Evolutionary conservation across 2,113 vertebrate genomes (phyloP), one percentile per base, ranked within the genome.

Genomic region (Eurypyga helias): DNA sequence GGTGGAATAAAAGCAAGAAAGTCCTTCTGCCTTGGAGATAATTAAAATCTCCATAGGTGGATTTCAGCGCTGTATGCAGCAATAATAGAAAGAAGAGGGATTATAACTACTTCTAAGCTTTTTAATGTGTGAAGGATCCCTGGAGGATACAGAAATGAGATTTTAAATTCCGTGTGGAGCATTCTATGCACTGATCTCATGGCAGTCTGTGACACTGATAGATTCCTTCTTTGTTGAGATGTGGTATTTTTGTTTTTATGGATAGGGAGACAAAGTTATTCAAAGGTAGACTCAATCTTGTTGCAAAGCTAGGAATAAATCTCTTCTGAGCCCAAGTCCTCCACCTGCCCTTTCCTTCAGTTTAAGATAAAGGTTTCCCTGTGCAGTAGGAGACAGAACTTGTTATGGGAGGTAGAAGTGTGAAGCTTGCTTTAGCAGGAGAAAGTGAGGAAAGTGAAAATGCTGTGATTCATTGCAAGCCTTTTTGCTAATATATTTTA

Each of bases 101-200:
- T 95, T 92, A 78, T 54, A 79, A 49, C 41, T 76, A 58, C 49
- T 69, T 71, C 52, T 85, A 54, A 93, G 81, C 70, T 72, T 96
- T 93, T 88, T 85, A 93, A 91, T 54, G 66, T 83, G 84, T 83
- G 73, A 89, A 81, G 52, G 76, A 90, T 91, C 87, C 69, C 84
- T 84, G 33, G 83, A 90, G 64, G 69, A 71, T 90, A 71, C 72
- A 79, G 69, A 78, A 91, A 84, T 89, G 54, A 95, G 87, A 54
- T 93, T 96, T 92, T 52, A 64, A 83, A 90, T 93, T 67, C 73
- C 66, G 7, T 16, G 38, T 38, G 43, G 62, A 72, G 71, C 67
- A 90, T 84, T 75, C 34, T 86, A 2, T 57, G 48, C 61, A 48
- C 48, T 45, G 69, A 81, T 89, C 67, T 86, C 18, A 19, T 64